These are phyloP conservation scores for Mythimna loreyi DNA, from an alignment of 2,888 invertebrate species.

Conservation along the genomic window DNA sequence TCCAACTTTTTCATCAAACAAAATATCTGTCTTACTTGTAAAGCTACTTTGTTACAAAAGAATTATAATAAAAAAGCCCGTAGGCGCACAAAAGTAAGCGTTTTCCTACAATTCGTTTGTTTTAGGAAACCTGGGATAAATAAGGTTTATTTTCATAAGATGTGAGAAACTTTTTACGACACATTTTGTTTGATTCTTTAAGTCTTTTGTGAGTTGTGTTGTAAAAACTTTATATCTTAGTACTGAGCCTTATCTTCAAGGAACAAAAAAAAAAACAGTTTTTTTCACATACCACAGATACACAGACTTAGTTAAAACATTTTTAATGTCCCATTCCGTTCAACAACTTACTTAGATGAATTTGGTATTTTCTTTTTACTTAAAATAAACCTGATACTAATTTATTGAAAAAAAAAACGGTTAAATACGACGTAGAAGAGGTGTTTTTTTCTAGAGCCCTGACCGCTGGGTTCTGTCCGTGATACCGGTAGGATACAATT, in stretches of 20 bases:
- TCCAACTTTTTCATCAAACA: too few species aligned
- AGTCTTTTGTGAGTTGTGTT: constrained; percentile 20
- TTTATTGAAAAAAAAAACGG: too few species aligned
- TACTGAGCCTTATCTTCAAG: not conserved
- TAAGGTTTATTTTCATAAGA: constrained; percentile 15
- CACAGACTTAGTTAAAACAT: not conserved
- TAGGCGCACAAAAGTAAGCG: not conserved
- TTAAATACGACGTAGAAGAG: too few species aligned
- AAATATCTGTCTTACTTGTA: not conserved
- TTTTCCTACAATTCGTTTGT: constrained; percentile 7
- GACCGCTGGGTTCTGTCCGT: too few species aligned
- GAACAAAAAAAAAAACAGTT: constrained; percentile 6
- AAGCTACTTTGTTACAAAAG: constrained; percentile 9
- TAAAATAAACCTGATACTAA: too few species aligned
- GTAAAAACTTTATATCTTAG: constrained; percentile 34
- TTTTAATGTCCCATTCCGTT: not conserved
- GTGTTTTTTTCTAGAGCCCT: too few species aligned
- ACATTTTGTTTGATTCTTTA: constrained; percentile 28
- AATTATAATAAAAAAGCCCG: constrained; percentile 24
- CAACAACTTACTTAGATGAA: too few species aligned
- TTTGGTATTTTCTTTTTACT: too few species aligned
- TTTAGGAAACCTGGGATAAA: constrained; percentile 6
- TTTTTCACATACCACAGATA: not conserved
- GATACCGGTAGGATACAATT: too few species aligned
- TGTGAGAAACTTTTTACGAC: constrained; percentile 27